Conservation (phyloP, 2,888 invertebrate genomes). For the Acleris emargana region DNA sequence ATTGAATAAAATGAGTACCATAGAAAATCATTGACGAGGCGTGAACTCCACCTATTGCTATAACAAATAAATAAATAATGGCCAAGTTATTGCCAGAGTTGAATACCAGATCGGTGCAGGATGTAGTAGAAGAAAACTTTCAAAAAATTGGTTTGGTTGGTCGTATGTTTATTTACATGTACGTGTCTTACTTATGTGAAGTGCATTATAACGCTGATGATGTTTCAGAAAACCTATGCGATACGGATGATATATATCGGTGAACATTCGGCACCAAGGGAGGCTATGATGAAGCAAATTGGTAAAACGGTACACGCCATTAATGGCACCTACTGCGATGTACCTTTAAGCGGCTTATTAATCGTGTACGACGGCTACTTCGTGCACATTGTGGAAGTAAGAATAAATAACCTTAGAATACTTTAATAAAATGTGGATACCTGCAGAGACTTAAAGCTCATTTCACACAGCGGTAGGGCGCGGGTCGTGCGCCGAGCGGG, state of each 20-base stretch:
- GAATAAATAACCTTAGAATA: slow-evolving; percentile 39
- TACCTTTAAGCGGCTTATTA: slow-evolving; percentile 71
- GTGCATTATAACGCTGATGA: neutral
- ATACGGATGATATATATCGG: slow-evolving; percentile 76
- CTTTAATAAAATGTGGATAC: too few species aligned
- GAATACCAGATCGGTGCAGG: slow-evolving; percentile 58
- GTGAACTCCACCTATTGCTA: slow-evolving; percentile 3
- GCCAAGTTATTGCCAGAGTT: slow-evolving; percentile 61
- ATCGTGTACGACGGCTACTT: slow-evolving; percentile 79
- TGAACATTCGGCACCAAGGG: slow-evolving; percentile 65
- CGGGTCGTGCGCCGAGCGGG: too few species aligned
- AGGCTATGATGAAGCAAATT: slow-evolving; percentile 63
- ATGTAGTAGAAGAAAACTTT: slow-evolving; percentile 75
- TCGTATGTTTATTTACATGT: slow-evolving; percentile 28
- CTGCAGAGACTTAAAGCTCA: too few species aligned
- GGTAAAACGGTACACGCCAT: slow-evolving; percentile 57
- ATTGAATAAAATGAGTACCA: slow-evolving; percentile 7
- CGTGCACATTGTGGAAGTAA: slow-evolving; percentile 80
- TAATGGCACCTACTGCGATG: slow-evolving; percentile 72
- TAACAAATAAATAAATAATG: slow-evolving; percentile 7
- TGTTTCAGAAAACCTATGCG: slow-evolving; percentile 76
- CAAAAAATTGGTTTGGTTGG: slow-evolving; percentile 61
- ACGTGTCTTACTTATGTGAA: neutral
- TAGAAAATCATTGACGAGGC: neutral
- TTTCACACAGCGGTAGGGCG: too few species aligned